Evolutionary conservation across 2,888 invertebrate genomes (phyloP).

Genomic region (Diplolepis rosae): DNA sequence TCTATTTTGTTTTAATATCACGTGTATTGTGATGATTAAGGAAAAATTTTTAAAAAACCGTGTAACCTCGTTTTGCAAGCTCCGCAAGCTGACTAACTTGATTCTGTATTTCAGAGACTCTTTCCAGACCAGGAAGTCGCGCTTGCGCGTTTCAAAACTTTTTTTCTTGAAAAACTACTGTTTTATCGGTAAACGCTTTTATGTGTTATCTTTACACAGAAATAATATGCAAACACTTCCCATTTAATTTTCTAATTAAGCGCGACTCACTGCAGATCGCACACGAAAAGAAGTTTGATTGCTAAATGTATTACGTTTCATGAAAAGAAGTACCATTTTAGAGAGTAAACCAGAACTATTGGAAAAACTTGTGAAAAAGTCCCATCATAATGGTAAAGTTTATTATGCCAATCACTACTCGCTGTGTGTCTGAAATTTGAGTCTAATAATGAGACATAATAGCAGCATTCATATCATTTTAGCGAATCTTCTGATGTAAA

Average conservation of each 20-base stretch:
- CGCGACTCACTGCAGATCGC: constrained; percentile 15
- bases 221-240: background rate
- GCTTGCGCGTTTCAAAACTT: constrained; percentile 44
- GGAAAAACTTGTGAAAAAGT: no score
- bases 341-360: no score
- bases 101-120: constrained; percentile 35
- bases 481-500: no score
- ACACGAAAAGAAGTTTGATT: no score
- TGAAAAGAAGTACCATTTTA: no score
- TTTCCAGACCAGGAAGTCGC: constrained; percentile 40
- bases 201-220: background rate
- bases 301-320: no score
- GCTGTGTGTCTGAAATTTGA: no score
- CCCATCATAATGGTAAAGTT: no score
- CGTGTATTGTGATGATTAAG: constrained; percentile 34
- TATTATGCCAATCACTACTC: no score
- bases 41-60: constrained; percentile 8
- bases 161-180: background rate
- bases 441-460: no score
- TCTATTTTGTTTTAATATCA: constrained; percentile 34
- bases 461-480: no score
- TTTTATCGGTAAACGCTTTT: constrained; percentile 14
- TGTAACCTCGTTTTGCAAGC: constrained; percentile 46
- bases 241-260: background rate
- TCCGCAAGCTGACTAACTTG: constrained; percentile 54